Evolutionary conservation across 2,113 vertebrate species (phyloP), one percentile per base, ranked within the genome.

Genomic region (Bambusicola thoracicus): DNA sequence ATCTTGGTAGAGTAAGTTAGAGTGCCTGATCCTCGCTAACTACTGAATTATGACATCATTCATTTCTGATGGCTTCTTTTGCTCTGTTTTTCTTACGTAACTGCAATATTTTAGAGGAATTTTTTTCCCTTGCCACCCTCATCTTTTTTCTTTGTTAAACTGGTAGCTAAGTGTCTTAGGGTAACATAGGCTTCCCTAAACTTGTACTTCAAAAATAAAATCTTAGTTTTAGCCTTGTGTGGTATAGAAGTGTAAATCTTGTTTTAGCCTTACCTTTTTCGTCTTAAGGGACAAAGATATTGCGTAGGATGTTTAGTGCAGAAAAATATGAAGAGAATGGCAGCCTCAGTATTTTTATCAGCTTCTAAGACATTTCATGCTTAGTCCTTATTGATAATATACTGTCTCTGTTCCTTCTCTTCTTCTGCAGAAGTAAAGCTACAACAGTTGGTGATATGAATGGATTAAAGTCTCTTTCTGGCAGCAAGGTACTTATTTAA

Each of bases 401-500:
- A 53, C 93, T 49, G 38, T 41, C 32, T 16, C 87, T 81, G 34
- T 76, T 41, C 8, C 32, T 81, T 84, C 55, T 96, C 17, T 93
- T 24, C 20, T 92, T n/a, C 96, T 92, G 29, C 95, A 98, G 98
- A 90, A 96, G 62, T 95, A 97, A 97, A 96, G 56, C 72, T 51
- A 43, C 94, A 68, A 59, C 93, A 89, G 68, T 93, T 89, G 85
- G 85, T 90, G 97, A 97, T 94, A 73, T 96, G 65, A 98, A 98
- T 95, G 98, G 97, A 93, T 94, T 97, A 87, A 98, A 98, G 77
- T 78, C 96, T 90, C 92, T 91, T 69, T 93, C 97, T 92, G 92
- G 94, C 81, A 94, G 95, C 79, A 97, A 98, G 98, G 98, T 98
- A 98, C 95, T 95, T 96, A 63, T 86, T 13, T 85, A 44, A 61